Conservation (phyloP, 35 echinoderm and acorn worm genomes). For the Apostichopus californicus region DNA sequence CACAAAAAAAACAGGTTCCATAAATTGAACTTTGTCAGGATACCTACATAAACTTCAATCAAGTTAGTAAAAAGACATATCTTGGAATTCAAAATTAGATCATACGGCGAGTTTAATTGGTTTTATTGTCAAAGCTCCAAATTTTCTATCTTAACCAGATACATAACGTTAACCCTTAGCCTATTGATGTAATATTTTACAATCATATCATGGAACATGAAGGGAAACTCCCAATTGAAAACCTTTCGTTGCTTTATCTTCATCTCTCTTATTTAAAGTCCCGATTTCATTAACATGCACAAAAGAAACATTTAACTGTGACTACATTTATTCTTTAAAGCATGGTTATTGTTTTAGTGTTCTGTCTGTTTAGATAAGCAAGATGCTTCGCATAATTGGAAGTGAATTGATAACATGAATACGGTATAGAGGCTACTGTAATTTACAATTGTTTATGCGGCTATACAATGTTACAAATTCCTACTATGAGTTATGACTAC, state of each 20-base stretch:
- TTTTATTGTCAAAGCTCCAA: too few relatives aligned
- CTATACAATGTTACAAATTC: constrained; percentile 10
- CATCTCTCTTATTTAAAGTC: background rate
- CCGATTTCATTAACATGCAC: background rate
- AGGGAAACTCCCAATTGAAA: background rate
- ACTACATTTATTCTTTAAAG: background rate
- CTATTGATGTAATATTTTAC: too few relatives aligned
- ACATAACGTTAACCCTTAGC: too few relatives aligned
- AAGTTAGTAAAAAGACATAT: too few relatives aligned
- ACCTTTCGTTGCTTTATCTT: background rate
- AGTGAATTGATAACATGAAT: constrained; percentile 10
- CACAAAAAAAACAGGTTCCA: too few relatives aligned
- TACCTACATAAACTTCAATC: too few relatives aligned
- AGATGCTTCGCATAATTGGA: constrained; percentile 13
- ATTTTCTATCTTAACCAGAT: too few relatives aligned
- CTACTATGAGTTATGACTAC: background rate
- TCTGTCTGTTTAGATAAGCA: background rate
- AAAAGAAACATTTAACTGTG: background rate
- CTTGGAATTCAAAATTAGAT: too few relatives aligned
- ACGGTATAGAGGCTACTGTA: background rate
- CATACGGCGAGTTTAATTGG: too few relatives aligned
- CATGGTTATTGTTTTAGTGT: background rate
- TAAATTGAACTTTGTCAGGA: too few relatives aligned
- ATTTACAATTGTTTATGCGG: constrained; percentile 9
- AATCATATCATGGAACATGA: too few relatives aligned